Evolutionary conservation across 2,797 vertebrate species (phyloP), one percentile per base, ranked within the genome.

Genomic region (Chiroxiphia lanceolata): DNA sequence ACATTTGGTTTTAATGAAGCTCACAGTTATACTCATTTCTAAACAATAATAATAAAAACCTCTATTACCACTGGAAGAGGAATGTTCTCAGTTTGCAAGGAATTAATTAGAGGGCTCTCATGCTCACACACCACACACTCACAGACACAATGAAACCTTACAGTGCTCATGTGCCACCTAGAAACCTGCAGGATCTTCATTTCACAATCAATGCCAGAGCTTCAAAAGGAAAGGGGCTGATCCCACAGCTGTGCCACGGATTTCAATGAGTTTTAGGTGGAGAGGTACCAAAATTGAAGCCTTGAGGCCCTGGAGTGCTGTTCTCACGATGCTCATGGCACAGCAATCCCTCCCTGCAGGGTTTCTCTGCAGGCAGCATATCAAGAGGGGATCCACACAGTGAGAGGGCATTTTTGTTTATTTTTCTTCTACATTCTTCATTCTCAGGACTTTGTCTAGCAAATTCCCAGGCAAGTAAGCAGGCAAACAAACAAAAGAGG

Each of bases 1-100:
- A 47, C 95, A 96, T 97, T 97, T 96, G 96, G 96, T 96, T 96
- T 95, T 88, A 95, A 96, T 95, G 92, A 82, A 93, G 72, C 92
- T 90, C 63, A 11, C 65, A 82, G 74, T 68, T 80, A 68, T 9
- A 38, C 15, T 82, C 47, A 15, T 68, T 95, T 86, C 83, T 76
- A 77, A 88, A 94, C 74, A 94, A 82, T 69, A 86, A 72, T 47
- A 94, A 82, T 50, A 60, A 87, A 82, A 94, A 93, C 25, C 59
- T 78, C 74, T 68, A 33, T 83, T 90, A 61, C 40, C 70, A 61
- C 34, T 67, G 67, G 63, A 71, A 84, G 57, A 92, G 34, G 64
- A 92, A 77, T 47, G 79, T 47, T 84, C 87, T 74, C 31, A 13
- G 51, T 6, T 53, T 68, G 80, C 79, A 44, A 77, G 86, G 77